Base-by-base conservation (phyloP, 2,113 vertebrate genomes). In the Daphoenositta chrysoptera region DNA sequence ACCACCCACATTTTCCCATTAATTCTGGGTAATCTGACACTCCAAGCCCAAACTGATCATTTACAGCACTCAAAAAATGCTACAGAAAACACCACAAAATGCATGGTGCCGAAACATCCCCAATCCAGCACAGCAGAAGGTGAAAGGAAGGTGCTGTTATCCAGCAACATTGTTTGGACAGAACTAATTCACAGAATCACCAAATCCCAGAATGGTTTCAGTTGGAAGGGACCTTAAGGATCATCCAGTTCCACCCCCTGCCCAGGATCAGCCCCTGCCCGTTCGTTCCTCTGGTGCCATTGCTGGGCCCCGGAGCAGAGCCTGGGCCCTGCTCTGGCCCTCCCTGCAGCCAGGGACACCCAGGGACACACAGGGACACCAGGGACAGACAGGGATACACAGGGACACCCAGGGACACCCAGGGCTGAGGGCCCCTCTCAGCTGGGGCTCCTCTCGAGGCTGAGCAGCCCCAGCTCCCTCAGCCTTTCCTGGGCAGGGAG, bases 211-310 rank as follows among this genome's bases (percentile, higher is more conserved):
- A 35, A 53, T 11, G 30, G 30, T 15, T 54, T 40, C 53, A 22
- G 23, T 5, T 53, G 45, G 45, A 53, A 81, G 24, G 19, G 23
- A 66, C 60, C 37, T 51, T 2, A 13, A 44, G 40, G 20, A 39
- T 30, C 20, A 40, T 4, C 53, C 28, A 39, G 23, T 26, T 28
- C 37, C 51, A 51, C 1, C 5, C 9, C 31, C 12, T 18, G 6
- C 18, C 45, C 23, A 22, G 17, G 33, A 4, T 33, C 53, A 23
- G 53, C 0, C 11, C 22, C 11, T 77, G 63, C 27, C 63, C 1
- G 0, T 12, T 4, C 1, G 0, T 12, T 4, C 6, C 72, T 51
- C 80, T 19, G 44, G 37, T 2, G 37, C 22, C 45, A 33, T 0
- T 12, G 33, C 33, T 51, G 37, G 31, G 35, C 19, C 66, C 23